Conservation (phyloP, 2,888 invertebrate genomes). For the Sericinus montela region DNA sequence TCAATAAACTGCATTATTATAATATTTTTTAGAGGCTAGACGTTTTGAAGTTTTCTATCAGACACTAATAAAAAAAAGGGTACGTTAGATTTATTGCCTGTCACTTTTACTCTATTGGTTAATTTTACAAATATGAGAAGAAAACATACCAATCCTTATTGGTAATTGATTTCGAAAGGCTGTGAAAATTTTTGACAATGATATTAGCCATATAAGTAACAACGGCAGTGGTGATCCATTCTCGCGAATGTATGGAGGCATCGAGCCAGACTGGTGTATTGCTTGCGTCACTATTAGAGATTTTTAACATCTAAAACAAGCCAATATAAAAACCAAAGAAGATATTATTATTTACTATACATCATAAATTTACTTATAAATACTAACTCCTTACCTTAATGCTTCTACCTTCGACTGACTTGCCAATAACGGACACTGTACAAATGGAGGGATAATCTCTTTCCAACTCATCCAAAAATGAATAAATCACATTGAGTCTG, state of each 20-base stretch:
- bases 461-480: slow-evolving; percentile 87
- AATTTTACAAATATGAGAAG: too few relatives aligned
- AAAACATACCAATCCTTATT: slow-evolving; percentile 88
- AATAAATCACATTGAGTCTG: slow-evolving; percentile 84
- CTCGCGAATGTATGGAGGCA: slow-evolving; percentile 92
- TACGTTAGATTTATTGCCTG: too few relatives aligned
- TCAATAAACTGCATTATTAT: too few relatives aligned
- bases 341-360: too few relatives aligned
- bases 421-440: slow-evolving; percentile 86
- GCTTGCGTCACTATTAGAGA: slow-evolving; percentile 83
- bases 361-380: too few relatives aligned
- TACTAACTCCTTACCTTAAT: slow-evolving; percentile 81
- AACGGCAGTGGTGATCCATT: slow-evolving; percentile 92
- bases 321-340: too few relatives aligned
- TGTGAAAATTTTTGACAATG: slow-evolving; percentile 84
- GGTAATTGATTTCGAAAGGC: slow-evolving; percentile 82
- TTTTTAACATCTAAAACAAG: slow-evolving; percentile 72
- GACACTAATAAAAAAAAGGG: too few relatives aligned
- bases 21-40: too few relatives aligned
- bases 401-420: slow-evolving; percentile 85
- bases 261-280: slow-evolving; percentile 86
- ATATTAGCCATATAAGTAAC: slow-evolving; percentile 87
- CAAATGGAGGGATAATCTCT: slow-evolving; percentile 87
- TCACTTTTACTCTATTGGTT: too few relatives aligned
- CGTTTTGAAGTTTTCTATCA: too few relatives aligned